Evolutionary conservation across 1,140 invertebrate species (phyloP).

Genomic region (Sitodiplosis mosellana): DNA sequence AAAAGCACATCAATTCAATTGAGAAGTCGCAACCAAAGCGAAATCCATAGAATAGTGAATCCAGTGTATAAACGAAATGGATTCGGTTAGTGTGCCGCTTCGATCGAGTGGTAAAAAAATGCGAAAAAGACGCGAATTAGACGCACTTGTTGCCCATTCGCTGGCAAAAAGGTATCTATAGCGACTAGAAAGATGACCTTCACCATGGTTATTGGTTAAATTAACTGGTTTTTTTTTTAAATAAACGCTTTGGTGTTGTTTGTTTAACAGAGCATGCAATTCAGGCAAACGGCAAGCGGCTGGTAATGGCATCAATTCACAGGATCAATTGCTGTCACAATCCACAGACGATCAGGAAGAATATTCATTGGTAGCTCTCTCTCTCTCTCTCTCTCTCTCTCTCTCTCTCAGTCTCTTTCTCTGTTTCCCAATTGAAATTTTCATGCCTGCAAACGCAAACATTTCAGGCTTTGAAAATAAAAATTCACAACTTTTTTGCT

Average conservation of each 20-base stretch:
- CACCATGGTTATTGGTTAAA: not conserved
- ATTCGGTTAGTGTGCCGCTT: constrained; percentile 18
- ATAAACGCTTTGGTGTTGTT: not conserved
- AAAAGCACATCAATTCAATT: too few relatives aligned
- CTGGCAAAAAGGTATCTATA: constrained; percentile 13
- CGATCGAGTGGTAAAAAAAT: constrained; percentile 29
- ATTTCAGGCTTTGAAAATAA: too few relatives aligned
- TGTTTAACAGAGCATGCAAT: not conserved
- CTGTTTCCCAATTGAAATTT: too few relatives aligned
- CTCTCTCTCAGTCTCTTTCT: too few relatives aligned
- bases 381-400: too few relatives aligned
- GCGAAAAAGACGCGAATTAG: constrained; percentile 29
- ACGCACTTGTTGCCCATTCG: constrained; percentile 26
- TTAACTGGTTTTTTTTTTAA: not conserved
- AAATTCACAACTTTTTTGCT: too few relatives aligned
- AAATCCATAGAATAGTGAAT: too few relatives aligned
- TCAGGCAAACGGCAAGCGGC: not conserved
- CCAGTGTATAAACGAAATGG: too few relatives aligned
- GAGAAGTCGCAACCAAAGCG: too few relatives aligned
- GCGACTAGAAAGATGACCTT: not conserved
- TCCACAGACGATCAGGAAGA: constrained; percentile 28
- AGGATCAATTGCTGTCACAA: constrained; percentile 26
- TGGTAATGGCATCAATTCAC: constrained; percentile 13
- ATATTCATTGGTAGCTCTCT: constrained; percentile 20
- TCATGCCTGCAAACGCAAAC: too few relatives aligned